phyloP scores from a whole-genome alignment of 2,113 vertebrate species.

The Nymphicus hollandicus region DNA sequence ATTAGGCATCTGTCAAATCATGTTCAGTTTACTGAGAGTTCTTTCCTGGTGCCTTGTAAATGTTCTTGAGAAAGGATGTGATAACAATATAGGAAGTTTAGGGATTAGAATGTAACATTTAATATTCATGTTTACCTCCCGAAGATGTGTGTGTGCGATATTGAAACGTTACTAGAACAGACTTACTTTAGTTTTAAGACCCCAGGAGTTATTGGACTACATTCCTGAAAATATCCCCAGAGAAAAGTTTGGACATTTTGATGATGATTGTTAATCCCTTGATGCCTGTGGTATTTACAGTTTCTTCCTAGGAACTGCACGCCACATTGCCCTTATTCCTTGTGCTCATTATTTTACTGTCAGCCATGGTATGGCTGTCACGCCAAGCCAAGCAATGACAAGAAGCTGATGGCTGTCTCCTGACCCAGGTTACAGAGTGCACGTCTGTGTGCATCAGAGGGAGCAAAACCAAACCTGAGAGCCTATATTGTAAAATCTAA shows the following conservation, averaged over 20 bases:
- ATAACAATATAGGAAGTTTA: neutral
- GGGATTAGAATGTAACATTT: neutral
- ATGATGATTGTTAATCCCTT: fast-evolving
- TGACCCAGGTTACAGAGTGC: fast-evolving
- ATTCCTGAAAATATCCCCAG: neutral
- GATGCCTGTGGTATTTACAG: neutral
- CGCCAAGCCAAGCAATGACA: neutral
- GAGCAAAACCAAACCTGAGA: neutral
- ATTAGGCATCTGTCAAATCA: neutral
- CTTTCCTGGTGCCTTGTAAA: neutral
- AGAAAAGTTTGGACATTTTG: neutral
- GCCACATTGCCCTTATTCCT: neutral
- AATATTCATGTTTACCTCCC: neutral
- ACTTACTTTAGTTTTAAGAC: neutral
- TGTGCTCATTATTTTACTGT: fast-evolving
- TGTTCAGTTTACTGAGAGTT: neutral
- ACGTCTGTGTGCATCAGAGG: fast-evolving
- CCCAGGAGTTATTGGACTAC: neutral
- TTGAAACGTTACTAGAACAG: neutral
- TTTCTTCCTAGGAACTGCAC: neutral
- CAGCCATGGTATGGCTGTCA: fast-evolving
- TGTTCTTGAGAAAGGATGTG: neutral
- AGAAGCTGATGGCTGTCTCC: fast-evolving
- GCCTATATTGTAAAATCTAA: fast-evolving
- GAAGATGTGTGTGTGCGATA: neutral